Base-by-base conservation (phyloP, 2,888 invertebrate species). In the Serrognathus titanus region DNA sequence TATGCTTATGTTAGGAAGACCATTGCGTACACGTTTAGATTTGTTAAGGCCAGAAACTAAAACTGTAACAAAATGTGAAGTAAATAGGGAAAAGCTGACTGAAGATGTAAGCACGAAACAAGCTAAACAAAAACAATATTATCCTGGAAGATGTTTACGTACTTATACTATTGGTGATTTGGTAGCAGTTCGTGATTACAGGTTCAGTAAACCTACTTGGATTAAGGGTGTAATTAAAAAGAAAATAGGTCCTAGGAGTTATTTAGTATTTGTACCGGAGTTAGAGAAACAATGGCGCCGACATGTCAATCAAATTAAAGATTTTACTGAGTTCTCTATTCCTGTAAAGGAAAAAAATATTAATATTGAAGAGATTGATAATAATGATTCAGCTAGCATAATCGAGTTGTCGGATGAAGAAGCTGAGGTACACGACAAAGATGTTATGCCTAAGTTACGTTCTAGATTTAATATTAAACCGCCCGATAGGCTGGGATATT, bases 1-100 rank as follows among this genome's bases (percentile, higher is more conserved):
- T 36, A 38, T 35, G 9, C 38, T 60, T 12, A 45, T 59, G 53
- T 55, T 60, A 41, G 48, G 48, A 35, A 35, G 60, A 31, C 36
- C 51, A n/a, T 41, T 59, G 13, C 47, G 46, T 37, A 59, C 50
- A 9, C 24, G 31, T 9, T 48, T 48, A 48, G n/a, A 35, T 48
- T 16, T 48, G 12, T 48, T 48, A 48, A 16, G 12, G 10, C 48
- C 48, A 36, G 31, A 16, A n/a, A 10, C 1, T 24, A 12, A 48
- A 48, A 16, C 16, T 16, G 16, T 16, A 16, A 16, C 16, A 16
- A 16, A 16, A 16, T 2, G 16, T 16, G 16, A 16, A 16, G 16
- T 16, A 16, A 2, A 16, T 16, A 16, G 3, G 16, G 16, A 16
- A 16, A 16, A 16, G 3, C 16, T 39, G 11, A 39, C 11, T 39